phyloP scores from a whole-genome alignment of 2,113 vertebrate genomes.

The Hylia prasina region DNA sequence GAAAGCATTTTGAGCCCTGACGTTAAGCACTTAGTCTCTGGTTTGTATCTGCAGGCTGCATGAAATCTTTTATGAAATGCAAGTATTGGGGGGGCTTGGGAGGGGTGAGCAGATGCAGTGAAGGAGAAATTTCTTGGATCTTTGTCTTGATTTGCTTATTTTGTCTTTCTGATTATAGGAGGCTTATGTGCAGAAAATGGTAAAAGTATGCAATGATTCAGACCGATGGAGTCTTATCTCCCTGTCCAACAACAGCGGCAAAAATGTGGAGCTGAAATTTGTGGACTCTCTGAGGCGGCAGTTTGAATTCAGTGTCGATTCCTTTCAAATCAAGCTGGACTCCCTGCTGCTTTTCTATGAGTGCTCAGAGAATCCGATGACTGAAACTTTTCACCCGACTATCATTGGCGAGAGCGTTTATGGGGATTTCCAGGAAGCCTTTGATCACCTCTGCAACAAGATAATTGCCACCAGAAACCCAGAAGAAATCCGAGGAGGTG shows the following conservation, averaged over 20 bases:
- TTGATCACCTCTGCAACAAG: conserved; percentile 95
- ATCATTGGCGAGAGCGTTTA: conserved; percentile 96
- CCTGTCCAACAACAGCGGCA: conserved; percentile 96
- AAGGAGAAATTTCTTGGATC: background rate
- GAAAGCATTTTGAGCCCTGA: background rate
- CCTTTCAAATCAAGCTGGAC: conserved; percentile 98
- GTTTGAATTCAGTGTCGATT: conserved; percentile 99
- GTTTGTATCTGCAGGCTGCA: background rate
- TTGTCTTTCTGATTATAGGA: conserved; percentile 81
- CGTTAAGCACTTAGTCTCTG: background rate
- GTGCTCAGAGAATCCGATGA: conserved; percentile 97
- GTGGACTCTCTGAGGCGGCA: conserved; percentile 96
- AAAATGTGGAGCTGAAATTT: conserved; percentile 99
- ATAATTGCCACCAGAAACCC: conserved; percentile 96
- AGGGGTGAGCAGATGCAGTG: background rate
- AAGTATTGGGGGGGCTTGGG: background rate
- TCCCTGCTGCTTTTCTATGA: conserved; percentile 97
- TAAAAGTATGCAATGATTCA: conserved; percentile 98
- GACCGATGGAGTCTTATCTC: conserved; percentile 99
- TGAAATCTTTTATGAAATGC: background rate
- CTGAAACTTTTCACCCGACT: conserved; percentile 95
- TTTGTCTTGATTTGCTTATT: conserved; percentile 50
- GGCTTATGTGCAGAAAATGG: conserved; percentile 99
- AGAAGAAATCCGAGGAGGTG: conserved; percentile 96
- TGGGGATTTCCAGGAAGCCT: conserved; percentile 90